Evolutionary conservation across 2,888 invertebrate species (phyloP).

Genomic region (Athrips mouffetella): DNA sequence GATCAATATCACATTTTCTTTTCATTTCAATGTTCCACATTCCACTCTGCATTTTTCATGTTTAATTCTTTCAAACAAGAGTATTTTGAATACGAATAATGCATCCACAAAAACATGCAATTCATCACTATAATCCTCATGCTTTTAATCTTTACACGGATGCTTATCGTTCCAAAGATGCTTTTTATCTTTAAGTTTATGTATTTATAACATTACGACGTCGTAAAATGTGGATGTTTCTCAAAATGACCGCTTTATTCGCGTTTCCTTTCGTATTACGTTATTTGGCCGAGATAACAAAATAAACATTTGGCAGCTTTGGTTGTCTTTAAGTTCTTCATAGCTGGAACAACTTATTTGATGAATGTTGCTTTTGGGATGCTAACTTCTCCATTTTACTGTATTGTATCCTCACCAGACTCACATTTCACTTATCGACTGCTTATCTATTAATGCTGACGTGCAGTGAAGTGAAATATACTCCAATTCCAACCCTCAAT

Average conservation of each 20-base stretch:
- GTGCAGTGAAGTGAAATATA: too few species aligned
- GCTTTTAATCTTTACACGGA: background rate
- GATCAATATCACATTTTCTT: too few species aligned
- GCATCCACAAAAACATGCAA: background rate
- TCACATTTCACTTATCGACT: too few species aligned
- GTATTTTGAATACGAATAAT: background rate
- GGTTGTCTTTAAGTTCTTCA: too few species aligned
- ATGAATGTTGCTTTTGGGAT: too few species aligned
- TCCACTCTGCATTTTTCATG: background rate
- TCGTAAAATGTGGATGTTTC: constrained; percentile 27
- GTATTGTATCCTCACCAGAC: too few species aligned
- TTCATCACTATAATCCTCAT: constrained; percentile 1
- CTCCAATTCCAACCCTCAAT: too few species aligned
- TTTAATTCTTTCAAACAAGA: background rate
- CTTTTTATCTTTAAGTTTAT: constrained; percentile 22
- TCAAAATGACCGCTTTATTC: constrained; percentile 12
- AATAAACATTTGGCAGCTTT: too few species aligned
- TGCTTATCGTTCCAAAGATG: constrained; percentile 9
- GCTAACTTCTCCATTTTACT: too few species aligned
- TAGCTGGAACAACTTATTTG: too few species aligned
- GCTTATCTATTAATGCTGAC: too few species aligned
- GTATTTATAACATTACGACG: constrained; percentile 35
- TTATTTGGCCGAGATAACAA: constrained; percentile 18
- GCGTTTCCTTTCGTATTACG: constrained; percentile 11
- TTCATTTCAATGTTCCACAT: too few species aligned